phyloP scores from a whole-genome alignment of 2,113 vertebrate species.

The Microtus richardsoni region DNA sequence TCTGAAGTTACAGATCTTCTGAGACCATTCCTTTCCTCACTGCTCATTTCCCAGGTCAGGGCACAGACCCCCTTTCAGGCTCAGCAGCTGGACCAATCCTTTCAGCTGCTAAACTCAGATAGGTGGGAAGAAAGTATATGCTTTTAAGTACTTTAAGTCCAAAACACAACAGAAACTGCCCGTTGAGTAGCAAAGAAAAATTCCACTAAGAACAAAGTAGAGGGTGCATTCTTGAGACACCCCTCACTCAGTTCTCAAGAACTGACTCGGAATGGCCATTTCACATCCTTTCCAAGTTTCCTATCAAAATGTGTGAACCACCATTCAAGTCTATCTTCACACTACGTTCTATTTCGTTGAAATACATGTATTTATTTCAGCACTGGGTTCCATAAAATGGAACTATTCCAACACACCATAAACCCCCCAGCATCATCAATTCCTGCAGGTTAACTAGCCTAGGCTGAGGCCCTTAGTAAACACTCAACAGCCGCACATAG shows the following conservation, averaged over 20 bases:
- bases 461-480: not conserved
- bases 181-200: not conserved
- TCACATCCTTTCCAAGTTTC: not conserved
- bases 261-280: not conserved
- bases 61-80: not conserved
- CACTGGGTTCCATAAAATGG: not conserved
- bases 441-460: not conserved
- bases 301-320: not conserved
- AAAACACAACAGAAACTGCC: conserved; percentile 35
- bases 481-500: not conserved
- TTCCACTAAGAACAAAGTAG: not conserved
- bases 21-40: not conserved
- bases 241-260: not conserved
- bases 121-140: conserved; percentile 55
- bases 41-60: not conserved
- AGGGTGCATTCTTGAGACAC: not conserved
- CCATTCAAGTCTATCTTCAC: conserved; percentile 35
- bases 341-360: not conserved
- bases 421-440: not conserved
- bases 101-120: conserved; percentile 75
- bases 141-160: conserved; percentile 59
- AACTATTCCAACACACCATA: not conserved
- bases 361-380: conserved; percentile 14
- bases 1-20: not conserved
- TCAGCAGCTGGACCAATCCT: conserved; percentile 75